phyloP scores from a whole-genome alignment of 2,797 vertebrate genomes.

The Amniataba percoides region DNA sequence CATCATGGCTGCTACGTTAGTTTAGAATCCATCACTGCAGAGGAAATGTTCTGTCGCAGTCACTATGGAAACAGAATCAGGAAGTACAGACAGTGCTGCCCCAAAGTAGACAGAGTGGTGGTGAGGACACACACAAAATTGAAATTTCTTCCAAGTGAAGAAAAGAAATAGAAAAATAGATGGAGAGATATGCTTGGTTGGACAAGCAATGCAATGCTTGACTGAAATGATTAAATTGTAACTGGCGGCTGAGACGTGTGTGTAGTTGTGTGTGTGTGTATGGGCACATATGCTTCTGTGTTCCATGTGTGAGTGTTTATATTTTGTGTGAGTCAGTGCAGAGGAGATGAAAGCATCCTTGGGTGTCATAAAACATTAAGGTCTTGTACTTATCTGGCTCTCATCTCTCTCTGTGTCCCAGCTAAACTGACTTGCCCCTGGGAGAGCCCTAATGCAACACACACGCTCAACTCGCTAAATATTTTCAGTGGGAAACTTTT shows the following conservation, averaged over 20 bases:
- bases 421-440: conserved; percentile 42
- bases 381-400: conserved; percentile 65
- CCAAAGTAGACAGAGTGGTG: conserved; percentile 63
- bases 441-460: conserved; percentile 49
- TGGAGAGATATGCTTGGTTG: conserved; percentile 75
- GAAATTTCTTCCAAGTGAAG: conserved; percentile 72
- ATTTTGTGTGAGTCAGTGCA: conserved; percentile 58
- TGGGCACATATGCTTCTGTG: conserved; percentile 17
- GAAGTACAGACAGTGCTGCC: conserved; percentile 74
- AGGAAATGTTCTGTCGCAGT: conserved; percentile 79
- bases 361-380: conserved; percentile 75
- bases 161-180: conserved; percentile 74
- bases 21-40: conserved; percentile 80
- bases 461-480: conserved; percentile 48
- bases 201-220: conserved; percentile 74
- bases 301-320: conserved; percentile 57
- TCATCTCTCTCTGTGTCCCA: conserved; percentile 56
- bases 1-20: conserved; percentile 72
- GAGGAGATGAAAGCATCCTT: conserved; percentile 70
- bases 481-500: conserved; percentile 42
- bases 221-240: conserved; percentile 78
- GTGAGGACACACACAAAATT: conserved; percentile 73
- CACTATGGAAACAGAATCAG: conserved; percentile 84
- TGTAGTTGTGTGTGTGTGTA: conserved; percentile 13
- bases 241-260: conserved; percentile 56